Conservation (phyloP, 2,888 invertebrate genomes). For the Caenorhabditis zanzibari region DNA sequence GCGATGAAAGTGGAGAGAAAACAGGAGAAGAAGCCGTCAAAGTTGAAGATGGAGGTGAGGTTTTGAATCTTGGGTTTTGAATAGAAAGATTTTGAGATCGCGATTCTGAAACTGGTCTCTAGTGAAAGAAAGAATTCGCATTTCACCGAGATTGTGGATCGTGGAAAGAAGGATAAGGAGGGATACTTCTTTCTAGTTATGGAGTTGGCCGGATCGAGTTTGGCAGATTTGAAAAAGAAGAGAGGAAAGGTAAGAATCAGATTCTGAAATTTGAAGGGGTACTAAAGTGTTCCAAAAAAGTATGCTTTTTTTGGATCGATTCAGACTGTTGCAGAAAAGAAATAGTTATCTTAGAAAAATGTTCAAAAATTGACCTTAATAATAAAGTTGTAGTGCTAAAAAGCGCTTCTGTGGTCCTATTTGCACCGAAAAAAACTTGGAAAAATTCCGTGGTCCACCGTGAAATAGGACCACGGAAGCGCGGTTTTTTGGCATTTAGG, state of each 20-base stretch:
- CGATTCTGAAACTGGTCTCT: conserved; percentile 76
- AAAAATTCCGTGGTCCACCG: too few relatives aligned
- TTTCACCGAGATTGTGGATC: conserved; percentile 77
- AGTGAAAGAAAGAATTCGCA: conserved; percentile 68
- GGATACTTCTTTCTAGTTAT: conserved; percentile 78
- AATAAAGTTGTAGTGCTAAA: too few relatives aligned
- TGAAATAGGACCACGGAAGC: too few relatives aligned
- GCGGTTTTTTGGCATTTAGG: too few relatives aligned
- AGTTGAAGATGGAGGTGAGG: conserved; percentile 78
- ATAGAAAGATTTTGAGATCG: conserved; percentile 64
- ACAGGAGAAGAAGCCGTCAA: conserved; percentile 74
- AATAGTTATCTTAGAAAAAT: too few relatives aligned
- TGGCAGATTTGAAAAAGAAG: conserved; percentile 75
- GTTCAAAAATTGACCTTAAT: too few relatives aligned
- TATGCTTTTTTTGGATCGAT: too few relatives aligned
- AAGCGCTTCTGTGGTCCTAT: too few relatives aligned
- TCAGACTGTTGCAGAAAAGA: too few relatives aligned
- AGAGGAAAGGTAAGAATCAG: conserved; percentile 35
- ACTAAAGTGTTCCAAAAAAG: too few relatives aligned
- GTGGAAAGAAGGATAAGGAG: conserved; percentile 74
- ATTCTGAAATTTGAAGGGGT: too few relatives aligned
- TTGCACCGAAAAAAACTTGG: too few relatives aligned
- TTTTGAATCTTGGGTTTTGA: background rate
- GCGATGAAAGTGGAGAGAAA: conserved; percentile 81
- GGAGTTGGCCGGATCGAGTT: conserved; percentile 77